These are phyloP conservation scores for Corella eumyota DNA, from an alignment of 23 tunicate species.

Conservation along the genomic window DNA sequence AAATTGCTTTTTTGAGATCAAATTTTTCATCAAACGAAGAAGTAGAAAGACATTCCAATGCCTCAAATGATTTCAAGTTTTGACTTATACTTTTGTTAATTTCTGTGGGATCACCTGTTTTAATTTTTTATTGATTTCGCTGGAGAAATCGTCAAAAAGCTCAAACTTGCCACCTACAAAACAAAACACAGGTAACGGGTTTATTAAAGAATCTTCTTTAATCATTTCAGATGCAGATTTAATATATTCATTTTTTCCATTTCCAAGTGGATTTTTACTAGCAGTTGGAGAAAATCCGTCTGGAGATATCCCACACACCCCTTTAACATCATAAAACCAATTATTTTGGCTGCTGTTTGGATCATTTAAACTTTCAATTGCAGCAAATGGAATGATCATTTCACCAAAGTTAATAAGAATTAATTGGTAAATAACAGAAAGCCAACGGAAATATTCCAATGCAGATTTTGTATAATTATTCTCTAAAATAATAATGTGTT, in stretches of 20 bases:
- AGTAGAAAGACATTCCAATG: not conserved
- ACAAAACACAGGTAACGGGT: not conserved
- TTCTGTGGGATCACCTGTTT: no score
- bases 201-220: not conserved
- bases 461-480: slow-evolving; percentile 2
- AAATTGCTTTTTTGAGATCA: not conserved
- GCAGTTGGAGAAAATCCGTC: slow-evolving; percentile 2
- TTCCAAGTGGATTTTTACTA: slow-evolving; percentile 6
- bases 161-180: not conserved
- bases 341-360: not conserved
- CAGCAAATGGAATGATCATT: slow-evolving; percentile 7
- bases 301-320: not conserved
- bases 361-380: not conserved
- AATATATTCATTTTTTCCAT: slow-evolving; percentile 1
- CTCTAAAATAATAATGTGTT: slow-evolving; percentile 10
- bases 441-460: slow-evolving; percentile 26
- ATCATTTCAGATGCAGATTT: not conserved
- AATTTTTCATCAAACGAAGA: not conserved
- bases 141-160: not conserved
- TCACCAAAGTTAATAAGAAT: slow-evolving; percentile 13
- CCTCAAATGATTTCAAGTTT: not conserved
- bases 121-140: not conserved
- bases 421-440: slow-evolving; percentile 12
- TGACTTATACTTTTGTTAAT: no score
- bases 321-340: slow-evolving; percentile 4